These are phyloP conservation scores for Euclidia mi DNA, from an alignment of 2,888 invertebrate species.

Conservation along the genomic window DNA sequence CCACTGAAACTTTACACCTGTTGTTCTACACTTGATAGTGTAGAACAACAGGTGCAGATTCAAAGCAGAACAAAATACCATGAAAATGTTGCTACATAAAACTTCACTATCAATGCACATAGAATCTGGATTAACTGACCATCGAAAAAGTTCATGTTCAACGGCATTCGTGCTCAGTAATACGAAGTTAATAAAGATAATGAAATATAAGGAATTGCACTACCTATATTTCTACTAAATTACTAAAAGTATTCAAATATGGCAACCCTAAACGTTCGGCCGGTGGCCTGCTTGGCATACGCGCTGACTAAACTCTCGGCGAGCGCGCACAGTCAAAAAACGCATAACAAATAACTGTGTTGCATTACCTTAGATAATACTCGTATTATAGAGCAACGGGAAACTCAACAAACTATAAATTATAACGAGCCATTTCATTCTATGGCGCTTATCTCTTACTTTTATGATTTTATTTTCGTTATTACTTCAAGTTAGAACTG, in stretches of 20 bases:
- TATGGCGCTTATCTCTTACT: conserved; percentile 30
- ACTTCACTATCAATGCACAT: too few relatives aligned
- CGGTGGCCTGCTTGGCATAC: conserved; percentile 39
- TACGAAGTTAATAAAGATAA: too few relatives aligned
- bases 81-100: too few relatives aligned
- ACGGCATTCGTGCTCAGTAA: too few relatives aligned
- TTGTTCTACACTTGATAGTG: too few relatives aligned
- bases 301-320: conserved; percentile 25
- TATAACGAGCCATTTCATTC: conserved; percentile 27
- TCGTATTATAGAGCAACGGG: conserved; percentile 4
- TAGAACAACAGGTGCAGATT: too few relatives aligned
- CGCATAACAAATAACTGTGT: conserved; percentile 51
- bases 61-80: too few relatives aligned
- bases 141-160: too few relatives aligned
- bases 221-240: too few relatives aligned
- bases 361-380: conserved; percentile 45
- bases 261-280: conserved; percentile 30
- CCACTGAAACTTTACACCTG: too few relatives aligned
- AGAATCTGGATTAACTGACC: too few relatives aligned
- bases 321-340: conserved; percentile 52
- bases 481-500: background rate
- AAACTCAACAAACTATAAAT: conserved; percentile 29
- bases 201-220: too few relatives aligned
- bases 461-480: conserved; percentile 33
- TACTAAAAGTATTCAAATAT: background rate